Conservation (phyloP, 2,888 invertebrate genomes). For the Subacronicta megacephala region DNA sequence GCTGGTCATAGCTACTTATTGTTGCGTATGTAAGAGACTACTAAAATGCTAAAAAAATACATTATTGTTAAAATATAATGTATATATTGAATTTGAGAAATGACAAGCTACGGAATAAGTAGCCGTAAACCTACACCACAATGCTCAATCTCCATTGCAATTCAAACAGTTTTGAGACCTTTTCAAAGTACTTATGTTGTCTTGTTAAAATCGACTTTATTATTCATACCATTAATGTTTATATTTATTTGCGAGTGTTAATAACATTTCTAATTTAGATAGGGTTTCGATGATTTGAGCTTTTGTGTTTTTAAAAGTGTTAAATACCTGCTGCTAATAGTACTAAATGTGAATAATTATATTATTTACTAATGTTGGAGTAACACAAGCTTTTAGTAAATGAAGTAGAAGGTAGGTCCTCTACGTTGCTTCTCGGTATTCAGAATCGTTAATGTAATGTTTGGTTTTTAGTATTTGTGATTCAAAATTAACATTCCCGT, state of each 20-base stretch:
- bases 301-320: neutral
- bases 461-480: constrained; percentile 63
- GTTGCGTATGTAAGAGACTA: constrained; percentile 48
- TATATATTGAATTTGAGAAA: too few species aligned
- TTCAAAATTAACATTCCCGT: constrained; percentile 81
- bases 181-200: too few species aligned
- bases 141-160: too few species aligned
- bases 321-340: too few species aligned
- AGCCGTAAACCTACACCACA: too few species aligned
- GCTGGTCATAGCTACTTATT: constrained; percentile 63
- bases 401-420: neutral
- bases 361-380: neutral
- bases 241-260: neutral
- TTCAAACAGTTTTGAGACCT: too few species aligned
- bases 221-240: neutral
- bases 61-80: neutral
- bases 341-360: neutral
- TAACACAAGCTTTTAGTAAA: neutral
- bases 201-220: too few species aligned
- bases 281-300: too few species aligned
- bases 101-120: too few species aligned
- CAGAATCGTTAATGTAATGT: constrained; percentile 28
- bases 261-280: neutral
- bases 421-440: constrained; percentile 1
- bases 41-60: constrained; percentile 27